Evolutionary conservation across 1,140 invertebrate species (phyloP).

Genomic region (Penaeus japonicus): DNA sequence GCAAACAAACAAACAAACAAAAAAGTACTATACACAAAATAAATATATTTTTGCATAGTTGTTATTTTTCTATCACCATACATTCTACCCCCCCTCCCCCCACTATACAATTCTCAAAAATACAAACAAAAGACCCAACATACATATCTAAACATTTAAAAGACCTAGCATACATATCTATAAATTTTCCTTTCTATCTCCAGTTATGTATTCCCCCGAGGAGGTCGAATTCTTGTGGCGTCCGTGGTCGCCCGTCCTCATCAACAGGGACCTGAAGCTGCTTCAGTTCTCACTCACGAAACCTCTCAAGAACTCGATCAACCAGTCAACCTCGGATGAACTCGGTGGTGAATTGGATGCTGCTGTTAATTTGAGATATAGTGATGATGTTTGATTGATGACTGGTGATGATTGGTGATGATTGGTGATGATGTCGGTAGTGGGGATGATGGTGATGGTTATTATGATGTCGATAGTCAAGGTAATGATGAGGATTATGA

Average conservation of each 20-base stretch:
- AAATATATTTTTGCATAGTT: too few species aligned
- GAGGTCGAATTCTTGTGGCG: conserved; percentile 65
- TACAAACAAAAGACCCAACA: too few species aligned
- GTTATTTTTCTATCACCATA: too few species aligned
- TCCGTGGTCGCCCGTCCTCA: conserved; percentile 76
- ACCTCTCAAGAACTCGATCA: conserved; percentile 66
- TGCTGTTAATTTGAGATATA: neutral
- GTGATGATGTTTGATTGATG: neutral
- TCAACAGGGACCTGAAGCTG: conserved; percentile 79
- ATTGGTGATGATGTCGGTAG: neutral
- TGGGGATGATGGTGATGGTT: neutral
- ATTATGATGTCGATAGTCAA: too few species aligned
- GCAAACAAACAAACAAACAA: too few species aligned
- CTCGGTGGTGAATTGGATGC: conserved; percentile 24
- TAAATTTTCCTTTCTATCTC: neutral
- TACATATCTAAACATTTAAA: neutral
- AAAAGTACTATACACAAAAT: too few species aligned
- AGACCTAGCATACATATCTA: too few species aligned
- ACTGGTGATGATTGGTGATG: neutral
- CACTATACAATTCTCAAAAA: too few species aligned
- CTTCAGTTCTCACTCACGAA: conserved; percentile 79
- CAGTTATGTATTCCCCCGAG: conserved; percentile 73
- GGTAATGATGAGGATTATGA: too few species aligned
- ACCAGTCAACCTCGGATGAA: conserved; percentile 16
- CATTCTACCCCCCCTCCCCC: too few species aligned